Conservation (phyloP, 2,113 vertebrate genomes). For the Muntiacus reevesi region DNA sequence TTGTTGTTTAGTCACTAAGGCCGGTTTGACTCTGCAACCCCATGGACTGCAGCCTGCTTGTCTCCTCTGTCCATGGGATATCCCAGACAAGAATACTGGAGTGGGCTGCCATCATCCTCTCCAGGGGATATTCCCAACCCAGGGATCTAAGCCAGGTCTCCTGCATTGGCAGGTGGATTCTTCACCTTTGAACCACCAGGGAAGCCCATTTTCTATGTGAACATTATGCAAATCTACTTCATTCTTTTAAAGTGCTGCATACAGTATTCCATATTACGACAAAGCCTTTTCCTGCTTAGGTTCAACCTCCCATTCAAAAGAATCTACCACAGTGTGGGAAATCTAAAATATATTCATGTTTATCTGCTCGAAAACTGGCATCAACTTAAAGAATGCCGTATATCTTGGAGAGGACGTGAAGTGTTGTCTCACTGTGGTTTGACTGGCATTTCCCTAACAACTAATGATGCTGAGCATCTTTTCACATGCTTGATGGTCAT, state of each 20-base stretch:
- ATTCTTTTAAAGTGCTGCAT: background rate
- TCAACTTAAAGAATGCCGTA: background rate
- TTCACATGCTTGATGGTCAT: background rate
- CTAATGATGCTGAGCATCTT: background rate
- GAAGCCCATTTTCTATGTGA: background rate
- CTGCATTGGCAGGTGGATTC: background rate
- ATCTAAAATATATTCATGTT: background rate
- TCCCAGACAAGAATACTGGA: background rate
- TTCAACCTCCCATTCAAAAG: background rate
- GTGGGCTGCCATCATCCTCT: background rate
- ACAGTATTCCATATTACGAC: background rate
- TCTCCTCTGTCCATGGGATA: background rate
- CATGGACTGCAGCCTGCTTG: background rate
- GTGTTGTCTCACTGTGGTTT: background rate
- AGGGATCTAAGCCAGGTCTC: background rate
- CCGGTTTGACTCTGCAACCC: background rate
- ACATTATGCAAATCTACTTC: background rate
- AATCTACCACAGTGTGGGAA: background rate
- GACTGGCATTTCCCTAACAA: background rate
- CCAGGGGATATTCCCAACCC: background rate
- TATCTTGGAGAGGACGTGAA: background rate
- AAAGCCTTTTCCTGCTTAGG: background rate
- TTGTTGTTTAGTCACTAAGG: background rate
- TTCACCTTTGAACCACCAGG: background rate
- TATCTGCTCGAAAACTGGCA: background rate